Evolutionary conservation across 2,797 vertebrate genomes (phyloP).

Genomic region (Poeciliopsis presidionis): DNA sequence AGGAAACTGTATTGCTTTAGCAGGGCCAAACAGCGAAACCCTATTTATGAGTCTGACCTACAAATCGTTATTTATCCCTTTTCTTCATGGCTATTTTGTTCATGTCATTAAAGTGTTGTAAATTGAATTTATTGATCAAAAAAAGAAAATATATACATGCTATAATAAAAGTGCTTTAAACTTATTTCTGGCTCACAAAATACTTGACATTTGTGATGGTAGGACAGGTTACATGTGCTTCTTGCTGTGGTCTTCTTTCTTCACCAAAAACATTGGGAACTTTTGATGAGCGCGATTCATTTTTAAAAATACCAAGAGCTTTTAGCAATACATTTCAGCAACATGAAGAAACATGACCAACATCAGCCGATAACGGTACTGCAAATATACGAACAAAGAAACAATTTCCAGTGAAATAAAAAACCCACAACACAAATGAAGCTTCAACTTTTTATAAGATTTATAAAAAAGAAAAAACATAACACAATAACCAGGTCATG

Average conservation of each 20-base stretch:
- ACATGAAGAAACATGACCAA: background rate
- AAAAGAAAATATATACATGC: no score
- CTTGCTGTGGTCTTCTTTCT: background rate
- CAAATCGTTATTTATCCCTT: background rate
- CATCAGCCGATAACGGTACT: background rate
- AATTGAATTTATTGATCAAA: background rate
- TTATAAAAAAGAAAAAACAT: slow-evolving; percentile 70
- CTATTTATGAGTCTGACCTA: background rate
- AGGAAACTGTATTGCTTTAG: background rate
- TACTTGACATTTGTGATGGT: no score
- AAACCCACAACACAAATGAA: slow-evolving; percentile 41
- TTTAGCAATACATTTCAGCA: no score
- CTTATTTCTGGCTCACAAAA: no score
- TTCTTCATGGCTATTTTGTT: background rate
- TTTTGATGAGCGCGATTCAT: background rate
- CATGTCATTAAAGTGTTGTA: background rate
- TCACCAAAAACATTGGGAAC: background rate
- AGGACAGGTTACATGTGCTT: no score
- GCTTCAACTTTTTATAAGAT: slow-evolving; percentile 75
- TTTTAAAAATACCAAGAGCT: background rate
- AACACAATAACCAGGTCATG: slow-evolving; percentile 74
- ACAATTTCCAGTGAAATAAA: slow-evolving; percentile 26
- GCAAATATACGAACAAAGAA: background rate
- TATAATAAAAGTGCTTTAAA: no score
- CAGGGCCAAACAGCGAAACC: background rate